These are phyloP conservation scores for Centruroides vittatus DNA, from an alignment of 1,140 invertebrate species.

Conservation along the genomic window DNA sequence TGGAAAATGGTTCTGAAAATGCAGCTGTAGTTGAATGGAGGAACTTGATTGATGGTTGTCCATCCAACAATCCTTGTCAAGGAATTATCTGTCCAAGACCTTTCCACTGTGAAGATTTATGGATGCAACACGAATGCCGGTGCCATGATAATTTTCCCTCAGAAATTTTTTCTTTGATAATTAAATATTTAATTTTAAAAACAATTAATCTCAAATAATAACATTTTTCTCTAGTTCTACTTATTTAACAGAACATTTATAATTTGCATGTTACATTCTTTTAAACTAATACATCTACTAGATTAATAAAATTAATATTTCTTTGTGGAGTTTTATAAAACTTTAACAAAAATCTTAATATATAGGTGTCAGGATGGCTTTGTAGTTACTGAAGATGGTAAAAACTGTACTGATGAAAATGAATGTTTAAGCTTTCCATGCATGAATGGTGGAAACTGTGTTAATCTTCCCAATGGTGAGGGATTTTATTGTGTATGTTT, in stretches of 20 bases:
- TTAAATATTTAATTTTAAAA: too few relatives aligned
- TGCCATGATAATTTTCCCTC: background rate
- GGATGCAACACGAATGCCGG: slow-evolving; percentile 96
- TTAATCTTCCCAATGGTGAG: slow-evolving; percentile 43
- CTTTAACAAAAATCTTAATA: too few relatives aligned
- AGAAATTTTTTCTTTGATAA: too few relatives aligned
- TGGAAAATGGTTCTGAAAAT: slow-evolving; percentile 88
- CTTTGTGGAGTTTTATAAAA: too few relatives aligned
- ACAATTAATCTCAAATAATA: too few relatives aligned
- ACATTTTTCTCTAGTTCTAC: too few relatives aligned
- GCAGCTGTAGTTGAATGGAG: slow-evolving; percentile 81
- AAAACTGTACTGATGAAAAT: slow-evolving; percentile 84
- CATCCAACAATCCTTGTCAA: slow-evolving; percentile 83
- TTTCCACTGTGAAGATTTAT: slow-evolving; percentile 91
- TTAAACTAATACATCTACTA: too few relatives aligned
- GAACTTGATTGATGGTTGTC: slow-evolving; percentile 77
- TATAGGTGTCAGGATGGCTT: slow-evolving; percentile 77
- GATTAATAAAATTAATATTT: too few relatives aligned
- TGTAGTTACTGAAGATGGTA: slow-evolving; percentile 68
- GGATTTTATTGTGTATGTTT: slow-evolving; percentile 43
- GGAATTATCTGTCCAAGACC: slow-evolving; percentile 79
- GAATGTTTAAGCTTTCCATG: slow-evolving; percentile 85
- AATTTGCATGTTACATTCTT: too few relatives aligned
- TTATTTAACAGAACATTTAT: too few relatives aligned
- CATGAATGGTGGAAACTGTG: slow-evolving; percentile 45